phyloP scores from a whole-genome alignment of 2,797 vertebrate species.

The Apodemus agrarius region DNA sequence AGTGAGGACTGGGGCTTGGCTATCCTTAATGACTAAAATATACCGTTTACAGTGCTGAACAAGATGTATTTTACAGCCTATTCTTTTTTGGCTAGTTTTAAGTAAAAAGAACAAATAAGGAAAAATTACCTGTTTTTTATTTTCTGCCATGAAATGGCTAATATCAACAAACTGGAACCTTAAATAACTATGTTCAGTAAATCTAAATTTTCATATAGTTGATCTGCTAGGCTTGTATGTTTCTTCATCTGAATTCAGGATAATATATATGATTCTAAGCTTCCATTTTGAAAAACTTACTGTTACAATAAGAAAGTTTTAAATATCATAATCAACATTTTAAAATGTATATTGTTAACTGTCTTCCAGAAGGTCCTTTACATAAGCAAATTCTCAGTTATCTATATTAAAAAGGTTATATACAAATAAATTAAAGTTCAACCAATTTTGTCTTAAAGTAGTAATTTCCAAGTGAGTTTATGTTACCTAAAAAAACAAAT shows the following conservation, averaged over 20 bases:
- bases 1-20: background rate
- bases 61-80: background rate
- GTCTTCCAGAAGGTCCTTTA: background rate
- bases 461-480: background rate
- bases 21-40: background rate
- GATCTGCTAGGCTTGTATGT: slow-evolving; percentile 3
- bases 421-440: slow-evolving; percentile 23
- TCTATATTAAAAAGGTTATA: background rate
- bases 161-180: background rate
- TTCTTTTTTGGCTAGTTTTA: background rate
- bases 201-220: background rate
- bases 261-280: background rate
- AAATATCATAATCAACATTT: background rate
- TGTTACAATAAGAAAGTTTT: background rate
- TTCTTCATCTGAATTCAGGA: slow-evolving; percentile 35
- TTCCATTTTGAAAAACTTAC: slow-evolving; percentile 58
- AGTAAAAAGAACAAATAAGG: slow-evolving; percentile 30
- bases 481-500: slow-evolving; percentile 12
- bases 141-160: slow-evolving; percentile 40
- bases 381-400: slow-evolving; percentile 46
- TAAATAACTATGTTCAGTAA: slow-evolving; percentile 40
- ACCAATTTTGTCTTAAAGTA: slow-evolving; percentile 2
- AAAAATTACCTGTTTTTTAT: background rate
- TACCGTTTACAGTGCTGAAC: background rate
- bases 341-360: slow-evolving; percentile 38